These are phyloP conservation scores for Caligus rogercresseyi DNA, from an alignment of 1,140 invertebrate species.

Conservation along the genomic window DNA sequence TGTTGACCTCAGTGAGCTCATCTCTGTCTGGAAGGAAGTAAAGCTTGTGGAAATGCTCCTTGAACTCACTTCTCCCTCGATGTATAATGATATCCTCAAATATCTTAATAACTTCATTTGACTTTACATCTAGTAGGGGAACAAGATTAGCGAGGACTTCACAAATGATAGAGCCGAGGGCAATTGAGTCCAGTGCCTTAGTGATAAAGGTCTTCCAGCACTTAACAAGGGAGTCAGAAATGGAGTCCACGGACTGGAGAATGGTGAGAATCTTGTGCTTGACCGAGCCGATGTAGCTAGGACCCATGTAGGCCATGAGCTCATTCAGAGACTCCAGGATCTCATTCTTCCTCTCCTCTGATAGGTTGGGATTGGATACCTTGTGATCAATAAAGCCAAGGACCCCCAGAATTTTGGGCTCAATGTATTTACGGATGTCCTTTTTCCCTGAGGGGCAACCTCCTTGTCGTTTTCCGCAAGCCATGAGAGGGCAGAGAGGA, in stretches of 20 bases:
- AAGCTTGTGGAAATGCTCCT: background rate
- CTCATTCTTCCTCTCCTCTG: background rate
- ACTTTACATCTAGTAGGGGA: background rate
- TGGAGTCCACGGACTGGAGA: background rate
- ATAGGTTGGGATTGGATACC: background rate
- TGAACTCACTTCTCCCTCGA: background rate
- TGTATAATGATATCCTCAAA: background rate
- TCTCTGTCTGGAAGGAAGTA: background rate
- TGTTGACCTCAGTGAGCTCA: background rate
- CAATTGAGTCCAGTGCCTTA: background rate
- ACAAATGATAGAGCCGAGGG: background rate
- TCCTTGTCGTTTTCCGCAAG: slow-evolving; percentile 5
- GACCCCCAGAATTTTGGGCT: slow-evolving; percentile 6
- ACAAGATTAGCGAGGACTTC: slow-evolving; percentile 4
- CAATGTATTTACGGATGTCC: slow-evolving; percentile 4
- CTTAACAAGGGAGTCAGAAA: background rate
- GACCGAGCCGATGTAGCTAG: background rate
- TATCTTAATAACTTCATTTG: background rate
- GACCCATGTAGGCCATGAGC: slow-evolving; percentile 5
- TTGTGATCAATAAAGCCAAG: slow-evolving; percentile 11
- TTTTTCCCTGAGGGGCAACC: background rate
- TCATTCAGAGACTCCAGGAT: slow-evolving; percentile 3
- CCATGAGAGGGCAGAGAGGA: background rate
- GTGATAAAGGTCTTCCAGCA: background rate
- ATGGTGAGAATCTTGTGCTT: slow-evolving; percentile 11